Evolutionary conservation across 2,113 vertebrate genomes (phyloP), one percentile per base, ranked within the genome.

Genomic region (Quiscalus mexicanus): DNA sequence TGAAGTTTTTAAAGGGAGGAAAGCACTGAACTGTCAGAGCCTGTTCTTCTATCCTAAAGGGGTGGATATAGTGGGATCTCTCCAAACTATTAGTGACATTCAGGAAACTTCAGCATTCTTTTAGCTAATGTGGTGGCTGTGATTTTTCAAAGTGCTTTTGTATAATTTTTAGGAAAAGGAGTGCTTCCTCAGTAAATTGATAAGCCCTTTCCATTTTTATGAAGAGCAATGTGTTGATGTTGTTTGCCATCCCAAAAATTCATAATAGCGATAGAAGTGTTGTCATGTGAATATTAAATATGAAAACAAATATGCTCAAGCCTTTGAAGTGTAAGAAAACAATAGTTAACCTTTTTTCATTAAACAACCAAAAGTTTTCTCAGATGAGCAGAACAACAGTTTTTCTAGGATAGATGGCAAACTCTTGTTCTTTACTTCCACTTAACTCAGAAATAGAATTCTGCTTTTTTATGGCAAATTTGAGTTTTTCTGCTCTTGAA

Each of bases 321-420:
- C 50, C 69, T 93, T 95, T 91, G 93, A 96, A 91, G 78, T 87
- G 47, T 67, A 83, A 93, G 53, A 87, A 96, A 93, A 91, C 71
- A 90, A 87, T 73, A 85, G 70, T 69, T 89, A 87, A 77, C 58
- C 28, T 68, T 90, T 84, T 63, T 82, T 37, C 16, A 37, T 74
- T 12, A 80, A 87, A 73, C 52, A 60, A 39, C 62, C 10, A 35
- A 50, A 89, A 89, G 8, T 62, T 90, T 93, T 90, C 37, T 87
- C 53, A 91, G 67, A 56, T 95, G 62, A 91, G 20, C 18, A 15
- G 50, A 67, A n/a, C 16, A 93, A 20, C 63, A 75, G 42, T 53
- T 91, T 91, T 90, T 91, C 55, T 77, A 33, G 23, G 59, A 53
- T 59, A 81, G 39, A 78, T 39, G 60, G 15, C 17, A 42, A 85